Percentiles rank a stretch among this genome's conserved stretches.
These are phyloP conservation scores for Drosophila lacicola DNA, from an alignment of 2,888 invertebrate genomes.

Conservation along the genomic window DNA sequence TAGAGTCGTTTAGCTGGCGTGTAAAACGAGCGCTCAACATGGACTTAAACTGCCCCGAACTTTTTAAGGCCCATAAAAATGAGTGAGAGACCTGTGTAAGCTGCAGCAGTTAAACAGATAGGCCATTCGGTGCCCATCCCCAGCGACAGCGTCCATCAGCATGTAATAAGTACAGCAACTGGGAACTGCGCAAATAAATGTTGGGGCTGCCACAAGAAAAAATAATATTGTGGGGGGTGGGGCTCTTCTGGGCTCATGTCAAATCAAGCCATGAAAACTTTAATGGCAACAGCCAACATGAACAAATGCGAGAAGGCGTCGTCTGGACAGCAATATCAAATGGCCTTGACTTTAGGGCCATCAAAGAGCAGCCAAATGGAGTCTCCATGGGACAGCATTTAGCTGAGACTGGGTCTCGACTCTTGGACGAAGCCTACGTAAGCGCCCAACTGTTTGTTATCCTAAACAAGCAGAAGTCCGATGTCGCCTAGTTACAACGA, in stretches of 20 bases:
- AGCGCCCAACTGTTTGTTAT: slow-evolving; percentile 27
- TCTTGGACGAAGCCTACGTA: slow-evolving; percentile 22
- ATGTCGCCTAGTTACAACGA: neutral
- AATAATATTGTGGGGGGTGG: slow-evolving; percentile 3
- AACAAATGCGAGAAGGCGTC: slow-evolving; percentile 30
- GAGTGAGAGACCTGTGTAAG: slow-evolving; percentile 12
- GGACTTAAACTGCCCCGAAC: slow-evolving; percentile 26
- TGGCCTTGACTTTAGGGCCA: slow-evolving; percentile 40
- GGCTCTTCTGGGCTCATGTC: slow-evolving; percentile 25
- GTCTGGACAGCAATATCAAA: slow-evolving; percentile 22
- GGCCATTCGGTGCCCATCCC: slow-evolving; percentile 27
- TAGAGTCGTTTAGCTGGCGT: slow-evolving; percentile 10
- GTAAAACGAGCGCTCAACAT: slow-evolving; percentile 47
- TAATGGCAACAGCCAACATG: slow-evolving; percentile 40
- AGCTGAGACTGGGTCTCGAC: neutral
- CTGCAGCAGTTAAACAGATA: slow-evolving; percentile 35
- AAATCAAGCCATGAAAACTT: slow-evolving; percentile 62
- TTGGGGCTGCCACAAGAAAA: slow-evolving; percentile 41
- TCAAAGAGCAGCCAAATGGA: slow-evolving; percentile 9
- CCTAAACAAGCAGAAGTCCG: slow-evolving; percentile 43
- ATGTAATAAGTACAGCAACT: slow-evolving; percentile 25
- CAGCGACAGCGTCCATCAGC: slow-evolving; percentile 12
- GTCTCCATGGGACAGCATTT: neutral
- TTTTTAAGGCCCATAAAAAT: slow-evolving; percentile 53
- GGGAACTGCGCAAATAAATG: slow-evolving; percentile 34